Conservation (phyloP, 2,888 invertebrate genomes). For the Pseudococcus longispinus region DNA sequence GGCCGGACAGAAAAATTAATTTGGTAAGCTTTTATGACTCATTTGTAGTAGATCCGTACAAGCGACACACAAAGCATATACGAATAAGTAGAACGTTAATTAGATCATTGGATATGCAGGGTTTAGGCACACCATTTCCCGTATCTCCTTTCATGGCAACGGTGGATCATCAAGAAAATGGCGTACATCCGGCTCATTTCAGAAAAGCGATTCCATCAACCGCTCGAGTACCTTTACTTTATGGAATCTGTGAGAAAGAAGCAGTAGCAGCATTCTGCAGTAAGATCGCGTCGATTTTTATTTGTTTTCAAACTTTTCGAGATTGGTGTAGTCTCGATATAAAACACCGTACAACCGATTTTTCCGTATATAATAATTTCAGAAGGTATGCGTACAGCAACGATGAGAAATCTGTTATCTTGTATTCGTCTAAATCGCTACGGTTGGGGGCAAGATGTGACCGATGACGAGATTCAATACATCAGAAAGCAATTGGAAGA, state of each 20-base stretch:
- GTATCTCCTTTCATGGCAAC: background rate
- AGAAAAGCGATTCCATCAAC: background rate
- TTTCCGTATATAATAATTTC: background rate
- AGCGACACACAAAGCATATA: background rate
- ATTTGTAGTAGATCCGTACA: background rate
- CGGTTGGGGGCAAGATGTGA: background rate
- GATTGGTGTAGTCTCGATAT: too few species aligned
- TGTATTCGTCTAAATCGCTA: background rate
- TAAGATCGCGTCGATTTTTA: background rate
- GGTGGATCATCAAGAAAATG: background rate
- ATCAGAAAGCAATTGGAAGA: background rate
- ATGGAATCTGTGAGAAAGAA: conserved; percentile 13
- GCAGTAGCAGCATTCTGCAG: background rate
- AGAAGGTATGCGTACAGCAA: background rate
- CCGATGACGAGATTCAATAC: background rate
- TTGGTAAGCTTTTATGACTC: background rate
- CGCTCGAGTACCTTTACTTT: conserved; percentile 1
- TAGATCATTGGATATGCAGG: background rate
- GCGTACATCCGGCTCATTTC: background rate
- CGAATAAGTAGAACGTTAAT: too few species aligned
- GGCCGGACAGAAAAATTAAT: background rate
- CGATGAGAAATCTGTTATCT: background rate
- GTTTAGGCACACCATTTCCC: background rate
- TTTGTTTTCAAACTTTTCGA: too few species aligned
- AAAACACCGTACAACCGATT: background rate